Conservation (phyloP, 1,140 invertebrate genomes). For the Saccostrea cuccullata region DNA sequence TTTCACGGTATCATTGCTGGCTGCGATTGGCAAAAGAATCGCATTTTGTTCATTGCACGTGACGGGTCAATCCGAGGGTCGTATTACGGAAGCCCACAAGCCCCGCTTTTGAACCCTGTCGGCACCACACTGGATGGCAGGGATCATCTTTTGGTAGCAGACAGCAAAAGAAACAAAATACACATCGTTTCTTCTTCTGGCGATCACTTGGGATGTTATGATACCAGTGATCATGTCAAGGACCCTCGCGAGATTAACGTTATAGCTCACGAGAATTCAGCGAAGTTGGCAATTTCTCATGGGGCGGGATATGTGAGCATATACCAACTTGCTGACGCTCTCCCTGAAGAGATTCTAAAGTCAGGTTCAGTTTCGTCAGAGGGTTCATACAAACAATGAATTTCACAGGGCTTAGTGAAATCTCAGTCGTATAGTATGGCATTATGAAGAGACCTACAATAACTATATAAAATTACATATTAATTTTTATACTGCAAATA, state of each 20-base stretch:
- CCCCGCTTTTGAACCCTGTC: constrained; percentile 17
- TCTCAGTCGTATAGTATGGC: no score
- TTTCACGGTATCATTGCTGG: constrained; percentile 33
- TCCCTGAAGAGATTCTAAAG: no score
- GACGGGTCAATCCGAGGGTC: constrained; percentile 35
- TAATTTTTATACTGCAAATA: no score
- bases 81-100: background rate
- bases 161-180: constrained; percentile 25
- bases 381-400: no score
- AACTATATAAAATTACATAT: no score
- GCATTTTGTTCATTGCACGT: constrained; percentile 30
- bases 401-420: no score
- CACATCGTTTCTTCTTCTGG: no score
- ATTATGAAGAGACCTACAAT: no score
- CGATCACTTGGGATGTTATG: background rate
- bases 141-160: constrained; percentile 43
- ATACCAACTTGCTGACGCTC: background rate
- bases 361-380: no score
- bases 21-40: constrained; percentile 45
- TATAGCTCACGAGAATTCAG: background rate
- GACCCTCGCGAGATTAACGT: constrained; percentile 31
- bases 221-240: background rate
- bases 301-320: constrained; percentile 27
- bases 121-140: constrained; percentile 46
- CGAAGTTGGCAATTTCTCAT: constrained; percentile 29